Conservation (phyloP, 2,888 invertebrate species). For the Drosophila neutralis region DNA sequence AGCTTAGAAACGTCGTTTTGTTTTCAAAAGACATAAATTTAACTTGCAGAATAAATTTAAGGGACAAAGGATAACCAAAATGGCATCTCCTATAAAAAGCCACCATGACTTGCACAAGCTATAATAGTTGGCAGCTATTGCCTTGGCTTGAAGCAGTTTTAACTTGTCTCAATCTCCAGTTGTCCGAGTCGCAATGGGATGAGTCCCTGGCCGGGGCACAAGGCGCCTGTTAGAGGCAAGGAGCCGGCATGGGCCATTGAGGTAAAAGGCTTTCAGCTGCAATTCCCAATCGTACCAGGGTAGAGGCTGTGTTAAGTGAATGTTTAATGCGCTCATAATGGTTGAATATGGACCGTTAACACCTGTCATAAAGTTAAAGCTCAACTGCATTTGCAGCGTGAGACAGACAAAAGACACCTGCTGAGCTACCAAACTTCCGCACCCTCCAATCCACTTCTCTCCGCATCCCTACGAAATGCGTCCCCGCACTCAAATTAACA, state of each 20-base stretch:
- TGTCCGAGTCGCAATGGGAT: constrained; percentile 3
- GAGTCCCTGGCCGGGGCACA: neutral
- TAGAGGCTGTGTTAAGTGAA: constrained; percentile 52
- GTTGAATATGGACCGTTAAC: constrained; percentile 61
- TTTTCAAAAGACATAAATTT: neutral
- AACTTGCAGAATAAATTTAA: neutral
- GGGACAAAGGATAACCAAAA: neutral
- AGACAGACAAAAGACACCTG: constrained; percentile 9
- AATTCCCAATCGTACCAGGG: constrained; percentile 48
- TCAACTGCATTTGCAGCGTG: constrained; percentile 59
- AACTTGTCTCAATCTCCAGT: neutral
- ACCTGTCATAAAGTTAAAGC: constrained; percentile 73
- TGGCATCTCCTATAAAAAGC: neutral
- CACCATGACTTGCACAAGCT: neutral
- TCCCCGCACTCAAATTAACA: constrained; percentile 61
- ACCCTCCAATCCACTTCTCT: neutral
- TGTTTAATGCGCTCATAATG: constrained; percentile 60
- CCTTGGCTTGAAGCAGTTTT: neutral
- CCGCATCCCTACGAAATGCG: constrained; percentile 24
- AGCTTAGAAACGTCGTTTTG: neutral
- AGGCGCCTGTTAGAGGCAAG: constrained; percentile 5
- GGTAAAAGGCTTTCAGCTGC: constrained; percentile 37
- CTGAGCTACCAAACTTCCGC: constrained; percentile 14
- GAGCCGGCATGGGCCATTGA: constrained; percentile 21
- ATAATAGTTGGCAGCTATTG: constrained; percentile 3